Evolutionary conservation across 2,113 vertebrate species (phyloP).

Genomic region (Hippocampus mohnikei): DNA sequence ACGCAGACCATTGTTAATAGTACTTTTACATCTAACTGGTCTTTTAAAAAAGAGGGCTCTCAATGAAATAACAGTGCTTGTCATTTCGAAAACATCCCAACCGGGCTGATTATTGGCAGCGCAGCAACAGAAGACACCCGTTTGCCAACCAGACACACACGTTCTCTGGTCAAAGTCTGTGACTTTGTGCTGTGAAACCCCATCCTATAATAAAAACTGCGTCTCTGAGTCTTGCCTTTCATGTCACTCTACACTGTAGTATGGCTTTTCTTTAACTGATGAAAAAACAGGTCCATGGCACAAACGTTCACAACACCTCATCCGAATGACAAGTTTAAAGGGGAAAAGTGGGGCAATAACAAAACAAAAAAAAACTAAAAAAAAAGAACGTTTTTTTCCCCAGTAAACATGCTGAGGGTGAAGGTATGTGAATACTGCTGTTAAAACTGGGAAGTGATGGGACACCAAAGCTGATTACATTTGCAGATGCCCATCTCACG

Average conservation of each 20-base stretch:
- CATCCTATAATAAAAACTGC: constrained; percentile 29
- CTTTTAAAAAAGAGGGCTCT: constrained; percentile 17
- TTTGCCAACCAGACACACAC: constrained; percentile 12
- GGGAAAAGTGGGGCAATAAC: not conserved
- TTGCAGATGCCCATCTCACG: constrained; percentile 8
- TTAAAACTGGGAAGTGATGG: constrained; percentile 23
- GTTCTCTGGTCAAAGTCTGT: constrained; percentile 21
- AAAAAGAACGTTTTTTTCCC: constrained; percentile 12
- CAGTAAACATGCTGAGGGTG: constrained; percentile 16
- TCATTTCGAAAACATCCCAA: constrained; percentile 26
- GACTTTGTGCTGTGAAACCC: constrained; percentile 50
- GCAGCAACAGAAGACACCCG: constrained; percentile 11
- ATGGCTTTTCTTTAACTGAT: constrained; percentile 64
- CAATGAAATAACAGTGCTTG: constrained; percentile 20
- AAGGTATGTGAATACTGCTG: constrained; percentile 41
- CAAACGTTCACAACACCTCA: constrained; percentile 37
- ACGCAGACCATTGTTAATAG: constrained; percentile 39
- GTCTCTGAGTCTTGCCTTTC: constrained; percentile 26
- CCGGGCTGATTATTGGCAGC: constrained; percentile 20
- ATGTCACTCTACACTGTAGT: constrained; percentile 44
- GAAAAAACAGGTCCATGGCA: constrained; percentile 46
- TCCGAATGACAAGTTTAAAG: constrained; percentile 24
- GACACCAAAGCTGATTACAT: not conserved
- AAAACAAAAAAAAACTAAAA: too few species aligned
- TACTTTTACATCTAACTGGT: constrained; percentile 33